Base-by-base conservation (phyloP, 2,888 invertebrate genomes). In the Allolobophora icterica region DNA sequence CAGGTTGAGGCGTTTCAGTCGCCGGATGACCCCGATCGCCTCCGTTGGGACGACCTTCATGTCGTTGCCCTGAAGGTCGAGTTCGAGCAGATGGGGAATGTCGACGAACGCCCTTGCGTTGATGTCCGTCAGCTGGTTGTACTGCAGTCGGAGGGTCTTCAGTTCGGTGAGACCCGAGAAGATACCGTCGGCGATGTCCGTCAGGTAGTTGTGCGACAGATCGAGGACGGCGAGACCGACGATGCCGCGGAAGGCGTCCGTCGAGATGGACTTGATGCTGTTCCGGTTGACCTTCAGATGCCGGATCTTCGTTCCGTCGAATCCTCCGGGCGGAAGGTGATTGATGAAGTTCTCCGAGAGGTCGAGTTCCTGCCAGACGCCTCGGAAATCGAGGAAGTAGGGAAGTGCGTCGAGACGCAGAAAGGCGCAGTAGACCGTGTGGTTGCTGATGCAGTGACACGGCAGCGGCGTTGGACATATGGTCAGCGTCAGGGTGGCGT, bases 21-120 rank as follows among this genome's bases (percentile, higher is more conserved):
- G 71, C 17, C 40, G 52, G n/a, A 92, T 90, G n/a, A 42, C 89
- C 34, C 84, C 87, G 19, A 92, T 84, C 35, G 92, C 92, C 13
- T 42, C 45, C 17, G 90, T 91, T 0, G 92, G 92, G 30, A 92
- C 91, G 58, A 58, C 40, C 15, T 87, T 90, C 38, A 92, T 40
- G 87, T 92, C 92, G 90, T 92, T 92, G 15, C 92, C 92, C 34
- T 91, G 87, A 8, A 92, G 90, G 71, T 92, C 92, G 83, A 92
- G 90, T 21, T 90, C 87, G 34, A 90, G 40, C 84, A 92, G 90
- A 19, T 89, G 91, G 15, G 87, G 58, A 5, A 91, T 89, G 24
- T 89, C 91, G 13, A 30, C 40, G 90, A 92, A 92, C 13, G 92
- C 90, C 17, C 89, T 83, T 15, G 45, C 17, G 40, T 91, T 42